phyloP scores from a whole-genome alignment of 2,797 vertebrate genomes.

The Botia kubotai region DNA sequence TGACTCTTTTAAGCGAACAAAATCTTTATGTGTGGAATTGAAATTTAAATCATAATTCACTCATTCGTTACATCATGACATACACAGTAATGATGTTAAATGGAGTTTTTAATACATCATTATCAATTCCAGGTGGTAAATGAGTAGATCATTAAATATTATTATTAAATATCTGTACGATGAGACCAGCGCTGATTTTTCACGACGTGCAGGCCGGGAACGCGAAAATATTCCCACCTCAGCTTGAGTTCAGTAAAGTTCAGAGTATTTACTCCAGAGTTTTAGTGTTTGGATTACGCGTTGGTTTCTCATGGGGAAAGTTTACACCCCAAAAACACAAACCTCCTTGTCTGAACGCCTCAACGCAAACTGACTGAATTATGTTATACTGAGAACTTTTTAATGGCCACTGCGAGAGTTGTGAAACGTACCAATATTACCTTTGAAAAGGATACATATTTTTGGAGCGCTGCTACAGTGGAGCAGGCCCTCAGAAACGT shows the following conservation, averaged over 20 bases:
- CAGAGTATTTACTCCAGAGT: conserved; percentile 66
- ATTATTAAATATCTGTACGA: conserved; percentile 65
- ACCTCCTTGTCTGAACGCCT: conserved; percentile 66
- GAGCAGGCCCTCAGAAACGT: conserved; percentile 57
- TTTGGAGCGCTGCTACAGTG: conserved; percentile 52
- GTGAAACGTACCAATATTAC: conserved; percentile 63
- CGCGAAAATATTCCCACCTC: conserved; percentile 71
- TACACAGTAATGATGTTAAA: conserved; percentile 12
- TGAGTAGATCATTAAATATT: conserved; percentile 53
- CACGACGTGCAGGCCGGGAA: conserved; percentile 67
- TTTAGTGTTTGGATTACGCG: conserved; percentile 67
- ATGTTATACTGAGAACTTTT: conserved; percentile 68
- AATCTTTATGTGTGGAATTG: neutral
- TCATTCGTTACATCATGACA: neutral
- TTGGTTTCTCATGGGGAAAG: conserved; percentile 69
- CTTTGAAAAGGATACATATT: conserved; percentile 55
- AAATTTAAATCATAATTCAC: neutral
- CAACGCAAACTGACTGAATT: conserved; percentile 69
- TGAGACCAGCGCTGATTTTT: conserved; percentile 56
- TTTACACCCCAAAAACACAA: conserved; percentile 61
- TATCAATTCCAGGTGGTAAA: conserved; percentile 62
- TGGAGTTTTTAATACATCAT: neutral
- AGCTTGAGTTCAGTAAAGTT: conserved; percentile 70
- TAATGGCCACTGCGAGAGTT: conserved; percentile 64
- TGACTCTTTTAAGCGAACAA: too few relatives aligned